A percentile compares a stretch with the other conserved stretches of the same genome.
Evolutionary conservation across 2,113 vertebrate species (phyloP).

Genomic region (Chaetura pelagica): DNA sequence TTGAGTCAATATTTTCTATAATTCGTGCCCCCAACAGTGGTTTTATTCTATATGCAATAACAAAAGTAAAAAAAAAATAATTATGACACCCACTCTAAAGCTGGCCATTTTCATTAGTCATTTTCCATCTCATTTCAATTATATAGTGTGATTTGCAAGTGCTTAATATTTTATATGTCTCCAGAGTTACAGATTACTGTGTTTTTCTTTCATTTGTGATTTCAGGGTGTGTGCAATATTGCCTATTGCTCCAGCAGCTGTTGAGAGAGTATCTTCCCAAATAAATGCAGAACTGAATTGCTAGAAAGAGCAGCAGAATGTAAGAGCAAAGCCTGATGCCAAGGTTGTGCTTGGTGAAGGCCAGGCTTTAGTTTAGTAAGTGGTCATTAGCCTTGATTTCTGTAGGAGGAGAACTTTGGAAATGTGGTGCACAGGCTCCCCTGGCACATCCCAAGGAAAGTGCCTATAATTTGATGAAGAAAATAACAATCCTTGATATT

Average conservation of each 20-base stretch:
- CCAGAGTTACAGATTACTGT: not conserved
- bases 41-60: slow-evolving; percentile 49
- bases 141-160: not conserved
- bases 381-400: not conserved
- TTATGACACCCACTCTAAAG: slow-evolving; percentile 39
- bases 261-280: not conserved
- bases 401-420: not conserved
- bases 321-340: not conserved
- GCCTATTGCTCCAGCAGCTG: not conserved
- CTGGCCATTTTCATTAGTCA: slow-evolving; percentile 59
- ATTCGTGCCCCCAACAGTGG: slow-evolving; percentile 33
- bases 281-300: not conserved
- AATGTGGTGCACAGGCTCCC: not conserved
- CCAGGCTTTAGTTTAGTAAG: not conserved
- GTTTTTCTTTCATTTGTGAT: not conserved
- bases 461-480: not conserved
- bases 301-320: not conserved
- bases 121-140: slow-evolving; percentile 24
- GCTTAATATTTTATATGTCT: not conserved
- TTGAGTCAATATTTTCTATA: slow-evolving; percentile 59
- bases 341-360: not conserved
- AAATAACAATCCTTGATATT: not conserved
- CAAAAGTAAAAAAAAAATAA: slow-evolving; percentile 20
- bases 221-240: not conserved
- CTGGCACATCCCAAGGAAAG: not conserved